Conservation (phyloP, 1,140 invertebrate species). For the Scaptomyza montana region DNA sequence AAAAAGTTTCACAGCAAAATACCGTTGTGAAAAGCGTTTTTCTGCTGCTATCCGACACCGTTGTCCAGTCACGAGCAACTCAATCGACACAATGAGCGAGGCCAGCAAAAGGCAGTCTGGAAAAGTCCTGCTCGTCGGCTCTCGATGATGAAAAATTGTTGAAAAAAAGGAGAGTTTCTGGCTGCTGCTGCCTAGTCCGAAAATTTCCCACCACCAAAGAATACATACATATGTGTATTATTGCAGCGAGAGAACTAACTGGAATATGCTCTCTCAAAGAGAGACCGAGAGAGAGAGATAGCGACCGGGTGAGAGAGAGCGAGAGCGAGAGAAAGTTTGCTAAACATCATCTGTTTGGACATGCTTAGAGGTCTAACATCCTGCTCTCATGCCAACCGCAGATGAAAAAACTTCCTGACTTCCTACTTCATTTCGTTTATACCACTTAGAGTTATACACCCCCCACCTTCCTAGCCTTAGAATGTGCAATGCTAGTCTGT, state of each 20-base stretch:
- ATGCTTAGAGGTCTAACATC: slow-evolving; percentile 29
- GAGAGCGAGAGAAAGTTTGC: background rate
- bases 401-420: slow-evolving; percentile 74
- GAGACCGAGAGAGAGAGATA: background rate
- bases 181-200: slow-evolving; percentile 21
- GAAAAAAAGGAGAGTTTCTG: slow-evolving; percentile 20
- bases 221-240: background rate
- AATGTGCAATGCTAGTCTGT: no score
- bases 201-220: slow-evolving; percentile 71
- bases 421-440: slow-evolving; percentile 66
- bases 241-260: slow-evolving; percentile 34
- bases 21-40: background rate
- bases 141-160: slow-evolving; percentile 35
- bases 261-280: background rate
- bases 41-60: slow-evolving; percentile 39
- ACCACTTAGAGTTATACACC: slow-evolving; percentile 26
- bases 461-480: no score
- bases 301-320: slow-evolving; percentile 13
- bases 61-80: slow-evolving; percentile 83
- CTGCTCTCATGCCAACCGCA: slow-evolving; percentile 51
- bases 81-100: slow-evolving; percentile 82
- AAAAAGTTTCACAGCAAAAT: no score
- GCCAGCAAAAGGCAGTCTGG: slow-evolving; percentile 36
- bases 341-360: slow-evolving; percentile 66
- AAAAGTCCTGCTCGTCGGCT: slow-evolving; percentile 64